Conservation (phyloP, 2,888 invertebrate genomes). For the Pandemis heparana region DNA sequence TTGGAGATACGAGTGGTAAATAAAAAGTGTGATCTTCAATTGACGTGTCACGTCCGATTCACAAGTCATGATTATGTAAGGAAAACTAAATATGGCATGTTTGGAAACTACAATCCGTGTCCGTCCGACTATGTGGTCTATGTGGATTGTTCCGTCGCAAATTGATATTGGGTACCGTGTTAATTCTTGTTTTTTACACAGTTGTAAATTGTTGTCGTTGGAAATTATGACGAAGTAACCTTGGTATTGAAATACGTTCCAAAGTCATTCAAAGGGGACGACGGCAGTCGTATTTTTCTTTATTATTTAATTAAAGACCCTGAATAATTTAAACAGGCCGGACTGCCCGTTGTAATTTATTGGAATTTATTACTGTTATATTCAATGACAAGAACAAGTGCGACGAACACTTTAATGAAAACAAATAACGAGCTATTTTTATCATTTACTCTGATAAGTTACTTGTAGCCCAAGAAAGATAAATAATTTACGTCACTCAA, state of each 20-base stretch:
- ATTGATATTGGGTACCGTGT: not conserved
- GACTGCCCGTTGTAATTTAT: slow-evolving; percentile 15
- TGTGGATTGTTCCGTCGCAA: not conserved
- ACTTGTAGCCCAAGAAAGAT: no score
- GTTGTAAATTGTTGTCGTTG: not conserved
- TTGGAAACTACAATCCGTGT: not conserved
- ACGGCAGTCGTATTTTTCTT: slow-evolving; percentile 7
- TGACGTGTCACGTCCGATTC: slow-evolving; percentile 18
- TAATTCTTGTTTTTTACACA: not conserved
- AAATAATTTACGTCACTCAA: no score
- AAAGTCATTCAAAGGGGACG: slow-evolving; percentile 3
- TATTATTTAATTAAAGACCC: slow-evolving; percentile 18
- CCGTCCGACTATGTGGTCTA: not conserved
- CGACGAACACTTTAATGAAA: not conserved
- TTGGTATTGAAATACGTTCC: slow-evolving; percentile 10
- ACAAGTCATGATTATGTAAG: slow-evolving; percentile 24
- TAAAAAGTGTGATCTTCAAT: slow-evolving; percentile 39
- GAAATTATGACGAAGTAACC: not conserved
- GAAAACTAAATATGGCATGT: slow-evolving; percentile 19
- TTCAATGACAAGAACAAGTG: slow-evolving; percentile 1
- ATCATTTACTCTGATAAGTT: no score
- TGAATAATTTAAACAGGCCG: slow-evolving; percentile 24
- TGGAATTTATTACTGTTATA: slow-evolving; percentile 32
- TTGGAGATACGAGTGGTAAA: slow-evolving; percentile 26
- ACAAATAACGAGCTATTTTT: not conserved